Percentiles rank a stretch among this genome's conserved stretches.
Conservation (phyloP, 2,113 vertebrate genomes). For the Chauna torquata region DNA sequence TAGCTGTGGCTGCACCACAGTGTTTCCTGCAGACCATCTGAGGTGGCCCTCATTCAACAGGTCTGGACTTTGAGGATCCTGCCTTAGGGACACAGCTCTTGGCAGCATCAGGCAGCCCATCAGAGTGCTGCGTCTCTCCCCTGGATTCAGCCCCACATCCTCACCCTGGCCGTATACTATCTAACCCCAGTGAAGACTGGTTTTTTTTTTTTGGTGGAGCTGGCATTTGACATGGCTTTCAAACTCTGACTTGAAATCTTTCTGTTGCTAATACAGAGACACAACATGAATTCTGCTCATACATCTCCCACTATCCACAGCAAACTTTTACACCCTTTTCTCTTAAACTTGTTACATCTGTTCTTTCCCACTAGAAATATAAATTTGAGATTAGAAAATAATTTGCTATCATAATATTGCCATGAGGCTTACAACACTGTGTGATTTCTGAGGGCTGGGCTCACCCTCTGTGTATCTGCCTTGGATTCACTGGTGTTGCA, state of each 20-base stretch:
- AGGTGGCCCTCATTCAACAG: background rate
- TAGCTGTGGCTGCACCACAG: background rate
- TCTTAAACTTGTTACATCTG: background rate
- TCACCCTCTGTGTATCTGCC: background rate
- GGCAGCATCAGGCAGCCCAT: background rate
- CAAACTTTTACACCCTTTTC: background rate
- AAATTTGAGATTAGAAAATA: background rate
- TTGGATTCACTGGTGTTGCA: background rate
- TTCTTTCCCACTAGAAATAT: background rate
- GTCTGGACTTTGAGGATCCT: background rate
- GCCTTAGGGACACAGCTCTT: background rate
- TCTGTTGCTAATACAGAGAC: background rate
- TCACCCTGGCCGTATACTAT: background rate
- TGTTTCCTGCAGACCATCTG: background rate
- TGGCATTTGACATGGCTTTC: background rate
- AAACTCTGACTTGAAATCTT: background rate
- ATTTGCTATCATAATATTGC: background rate
- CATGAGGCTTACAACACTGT: background rate
- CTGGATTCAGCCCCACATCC: background rate
- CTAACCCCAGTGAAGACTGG: background rate
- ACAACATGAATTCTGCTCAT: background rate
- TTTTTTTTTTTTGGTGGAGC: background rate
- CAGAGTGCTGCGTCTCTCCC: accelerated
- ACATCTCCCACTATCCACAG: background rate
- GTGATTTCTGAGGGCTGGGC: background rate